Evolutionary conservation across 2,113 vertebrate species (phyloP).

Genomic region (Cyprinus carpio): DNA sequence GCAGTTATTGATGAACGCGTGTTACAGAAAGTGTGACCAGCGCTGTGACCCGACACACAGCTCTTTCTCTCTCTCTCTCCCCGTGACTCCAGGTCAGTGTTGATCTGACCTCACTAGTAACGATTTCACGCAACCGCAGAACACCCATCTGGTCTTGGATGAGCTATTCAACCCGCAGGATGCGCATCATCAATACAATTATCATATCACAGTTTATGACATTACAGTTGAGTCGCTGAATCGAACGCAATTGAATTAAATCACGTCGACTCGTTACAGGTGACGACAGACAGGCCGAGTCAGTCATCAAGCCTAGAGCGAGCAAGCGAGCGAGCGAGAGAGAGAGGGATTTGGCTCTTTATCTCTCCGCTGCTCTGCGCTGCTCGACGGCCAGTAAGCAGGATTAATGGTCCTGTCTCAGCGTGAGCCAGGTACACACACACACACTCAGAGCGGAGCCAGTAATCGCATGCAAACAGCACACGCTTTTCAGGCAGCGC

Average conservation of each 20-base stretch:
- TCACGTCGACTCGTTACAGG: slow-evolving; percentile 39
- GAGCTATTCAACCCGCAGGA: background rate
- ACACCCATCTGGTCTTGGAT: background rate
- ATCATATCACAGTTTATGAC: slow-evolving; percentile 36
- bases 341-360: slow-evolving; percentile 54
- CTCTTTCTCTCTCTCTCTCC: background rate
- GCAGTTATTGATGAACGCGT: slow-evolving; percentile 24
- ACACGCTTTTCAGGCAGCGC: slow-evolving; percentile 32
- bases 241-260: slow-evolving; percentile 39
- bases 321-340: background rate
- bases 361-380: slow-evolving; percentile 55
- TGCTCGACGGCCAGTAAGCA: slow-evolving; percentile 55
- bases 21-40: slow-evolving; percentile 25
- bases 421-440: slow-evolving; percentile 53
- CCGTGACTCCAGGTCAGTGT: background rate
- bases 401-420: slow-evolving; percentile 61
- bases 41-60: background rate
- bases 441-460: slow-evolving; percentile 30
- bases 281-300: slow-evolving; percentile 38
- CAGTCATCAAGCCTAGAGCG: slow-evolving; percentile 4
- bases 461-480: slow-evolving; percentile 39
- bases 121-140: slow-evolving; percentile 14
- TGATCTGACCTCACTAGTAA: slow-evolving; percentile 20
- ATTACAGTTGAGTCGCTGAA: slow-evolving; percentile 14
- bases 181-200: slow-evolving; percentile 33